Percentiles rank a stretch among this genome's conserved stretches.
Evolutionary conservation across 2,797 vertebrate genomes (phyloP).

Genomic region (Sebastes iracundus): DNA sequence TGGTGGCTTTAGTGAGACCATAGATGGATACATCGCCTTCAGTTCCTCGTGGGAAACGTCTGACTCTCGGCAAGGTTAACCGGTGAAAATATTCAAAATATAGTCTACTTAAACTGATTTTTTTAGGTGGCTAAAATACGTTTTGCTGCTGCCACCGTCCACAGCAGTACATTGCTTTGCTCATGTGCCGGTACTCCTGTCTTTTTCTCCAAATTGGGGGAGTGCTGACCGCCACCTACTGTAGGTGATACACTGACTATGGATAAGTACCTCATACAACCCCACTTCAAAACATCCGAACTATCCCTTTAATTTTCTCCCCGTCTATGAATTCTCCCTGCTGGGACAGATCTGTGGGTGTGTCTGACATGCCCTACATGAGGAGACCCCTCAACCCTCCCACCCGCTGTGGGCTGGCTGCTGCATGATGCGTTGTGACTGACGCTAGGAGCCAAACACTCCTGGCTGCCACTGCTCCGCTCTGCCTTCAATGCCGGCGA

Average conservation of each 20-base stretch:
- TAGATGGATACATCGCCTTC: neutral
- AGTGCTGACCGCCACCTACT: neutral
- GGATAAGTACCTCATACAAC: neutral
- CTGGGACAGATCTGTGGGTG: conserved; percentile 44
- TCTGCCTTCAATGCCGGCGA: conserved; percentile 25
- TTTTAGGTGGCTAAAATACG: neutral
- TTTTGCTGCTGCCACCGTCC: neutral
- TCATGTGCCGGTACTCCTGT: neutral
- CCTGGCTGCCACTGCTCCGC: conserved; percentile 22
- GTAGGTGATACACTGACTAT: neutral
- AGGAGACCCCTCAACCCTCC: conserved; percentile 24
- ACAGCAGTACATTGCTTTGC: neutral
- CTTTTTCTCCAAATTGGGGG: neutral
- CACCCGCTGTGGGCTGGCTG: conserved; percentile 49
- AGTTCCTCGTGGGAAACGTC: neutral
- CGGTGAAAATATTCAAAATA: neutral
- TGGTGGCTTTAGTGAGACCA: neutral
- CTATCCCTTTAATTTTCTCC: neutral
- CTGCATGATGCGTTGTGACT: conserved; percentile 64
- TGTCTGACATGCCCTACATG: conserved; percentile 56
- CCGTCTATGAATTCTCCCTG: neutral
- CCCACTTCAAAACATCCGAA: neutral
- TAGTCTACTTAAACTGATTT: neutral
- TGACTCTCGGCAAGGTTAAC: too few species aligned
- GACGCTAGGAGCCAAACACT: conserved; percentile 50